Conservation (phyloP, 2,797 vertebrate genomes). For the Chiroxiphia lanceolata region DNA sequence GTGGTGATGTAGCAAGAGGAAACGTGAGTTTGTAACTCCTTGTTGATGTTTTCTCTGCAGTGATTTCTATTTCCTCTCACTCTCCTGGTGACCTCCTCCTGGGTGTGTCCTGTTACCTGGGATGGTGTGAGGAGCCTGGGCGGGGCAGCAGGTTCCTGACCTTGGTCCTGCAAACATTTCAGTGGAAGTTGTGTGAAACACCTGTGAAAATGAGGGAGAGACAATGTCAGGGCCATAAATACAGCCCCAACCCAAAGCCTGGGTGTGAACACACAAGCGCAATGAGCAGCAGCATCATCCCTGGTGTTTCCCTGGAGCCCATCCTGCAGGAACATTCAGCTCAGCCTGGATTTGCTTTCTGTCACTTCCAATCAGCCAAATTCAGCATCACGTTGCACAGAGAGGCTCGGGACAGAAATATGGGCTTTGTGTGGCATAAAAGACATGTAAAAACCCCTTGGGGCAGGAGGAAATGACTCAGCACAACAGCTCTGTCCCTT, state of each 20-base stretch:
- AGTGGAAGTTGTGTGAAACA: background rate
- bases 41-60: background rate
- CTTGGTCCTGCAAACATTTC: background rate
- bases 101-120: background rate
- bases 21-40: background rate
- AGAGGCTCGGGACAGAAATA: background rate
- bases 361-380: background rate
- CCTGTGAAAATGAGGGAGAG: background rate
- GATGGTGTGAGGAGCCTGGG: background rate
- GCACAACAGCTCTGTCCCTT: background rate
- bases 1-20: background rate
- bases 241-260: background rate
- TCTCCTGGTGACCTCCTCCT: background rate
- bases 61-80: background rate
- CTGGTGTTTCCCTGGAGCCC: background rate
- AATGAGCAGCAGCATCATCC: background rate
- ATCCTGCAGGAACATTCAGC: background rate
- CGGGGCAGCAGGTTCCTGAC: background rate
- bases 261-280: background rate
- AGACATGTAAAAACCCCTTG: background rate
- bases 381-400: background rate
- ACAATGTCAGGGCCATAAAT: background rate
- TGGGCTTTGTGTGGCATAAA: background rate
- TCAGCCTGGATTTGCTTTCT: background rate
- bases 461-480: constrained; percentile 19